Evolutionary conservation across 2,888 invertebrate species (phyloP), one percentile per base, ranked within the genome.

Genomic region (Drosophila monieri): DNA sequence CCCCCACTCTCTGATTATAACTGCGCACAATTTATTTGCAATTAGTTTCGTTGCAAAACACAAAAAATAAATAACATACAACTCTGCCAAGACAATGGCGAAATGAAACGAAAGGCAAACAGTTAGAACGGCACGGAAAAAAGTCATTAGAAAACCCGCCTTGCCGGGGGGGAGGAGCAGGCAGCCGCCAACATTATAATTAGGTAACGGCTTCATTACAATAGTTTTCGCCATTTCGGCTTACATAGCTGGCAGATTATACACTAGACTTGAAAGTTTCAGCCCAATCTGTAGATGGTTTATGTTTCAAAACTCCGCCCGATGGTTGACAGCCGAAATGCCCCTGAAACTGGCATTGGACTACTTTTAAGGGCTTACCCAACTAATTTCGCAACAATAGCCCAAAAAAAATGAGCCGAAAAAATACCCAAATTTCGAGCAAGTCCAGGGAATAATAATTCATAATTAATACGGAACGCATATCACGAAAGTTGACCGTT

Each of bases 11-110:
- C 55, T 30, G 69, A 78, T 67, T 68, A 55, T 47, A 78, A 80
- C 85, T 80, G 80, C 80, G 80, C 80, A 86, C 65, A 65, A 53
- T 74, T 59, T 71, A 66, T 48, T 65, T 18, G 69, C 77, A 78
- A 76, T 72, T 64, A 80, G 73, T 79, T 73, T 61, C 47, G 71
- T 60, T 74, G 66, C 71, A 74, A 66, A 55, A 67, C 43, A 43
- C 30, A 56, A 46, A 44, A 44, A 25, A 46, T 23, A 60, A 60
- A 60, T 18, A 18, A 18, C 18, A 18, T 39, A 43, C 8, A 43
- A 61, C 60, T 61, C 23, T 35, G 56, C 60, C 59, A 69, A 71
- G 69, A 79, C 61, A 85, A 81, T 62, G 64, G 67, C 75, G 71
- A 39, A 44, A 43, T 32, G 46, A 80, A 51, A 65, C 62, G 70